These are phyloP conservation scores for Arrhopalites spinosus DNA, from an alignment of 2,888 invertebrate species.

Conservation along the genomic window DNA sequence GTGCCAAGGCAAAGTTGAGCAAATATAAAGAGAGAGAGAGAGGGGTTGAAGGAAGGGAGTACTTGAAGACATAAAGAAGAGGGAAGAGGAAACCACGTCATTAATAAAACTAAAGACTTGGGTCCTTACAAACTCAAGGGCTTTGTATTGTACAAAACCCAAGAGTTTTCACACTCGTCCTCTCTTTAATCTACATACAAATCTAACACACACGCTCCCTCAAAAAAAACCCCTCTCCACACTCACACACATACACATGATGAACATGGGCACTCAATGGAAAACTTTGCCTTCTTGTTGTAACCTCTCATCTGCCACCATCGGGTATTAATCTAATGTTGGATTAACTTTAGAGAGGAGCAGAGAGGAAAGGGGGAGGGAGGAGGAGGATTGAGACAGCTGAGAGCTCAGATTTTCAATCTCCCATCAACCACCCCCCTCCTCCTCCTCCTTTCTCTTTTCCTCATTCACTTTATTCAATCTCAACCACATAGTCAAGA, in stretches of 20 bases:
- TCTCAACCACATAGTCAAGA: too few relatives aligned
- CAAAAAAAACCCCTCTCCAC: neutral
- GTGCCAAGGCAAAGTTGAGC: neutral
- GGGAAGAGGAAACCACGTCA: slow-evolving; percentile 32
- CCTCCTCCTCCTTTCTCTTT: neutral
- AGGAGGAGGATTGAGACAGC: too few relatives aligned
- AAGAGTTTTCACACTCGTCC: neutral
- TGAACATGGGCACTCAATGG: neutral
- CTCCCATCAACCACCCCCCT: too few relatives aligned
- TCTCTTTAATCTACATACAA: neutral
- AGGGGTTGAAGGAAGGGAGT: neutral
- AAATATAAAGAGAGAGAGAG: neutral
- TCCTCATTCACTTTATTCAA: too few relatives aligned
- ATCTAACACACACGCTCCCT: neutral
- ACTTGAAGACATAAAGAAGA: neutral
- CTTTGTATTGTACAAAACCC: neutral
- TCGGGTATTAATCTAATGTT: neutral
- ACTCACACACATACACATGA: neutral
- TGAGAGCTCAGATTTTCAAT: too few relatives aligned
- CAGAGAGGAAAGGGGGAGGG: too few relatives aligned
- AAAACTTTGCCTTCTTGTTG: neutral
- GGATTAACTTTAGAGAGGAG: neutral
- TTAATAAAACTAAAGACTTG: slow-evolving; percentile 37
- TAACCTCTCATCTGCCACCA: neutral
- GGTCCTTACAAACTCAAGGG: neutral